A percentile compares a stretch with the other conserved stretches of the same genome.
Evolutionary conservation across 2,113 vertebrate species (phyloP).

Genomic region (Platycercus adscitus): DNA sequence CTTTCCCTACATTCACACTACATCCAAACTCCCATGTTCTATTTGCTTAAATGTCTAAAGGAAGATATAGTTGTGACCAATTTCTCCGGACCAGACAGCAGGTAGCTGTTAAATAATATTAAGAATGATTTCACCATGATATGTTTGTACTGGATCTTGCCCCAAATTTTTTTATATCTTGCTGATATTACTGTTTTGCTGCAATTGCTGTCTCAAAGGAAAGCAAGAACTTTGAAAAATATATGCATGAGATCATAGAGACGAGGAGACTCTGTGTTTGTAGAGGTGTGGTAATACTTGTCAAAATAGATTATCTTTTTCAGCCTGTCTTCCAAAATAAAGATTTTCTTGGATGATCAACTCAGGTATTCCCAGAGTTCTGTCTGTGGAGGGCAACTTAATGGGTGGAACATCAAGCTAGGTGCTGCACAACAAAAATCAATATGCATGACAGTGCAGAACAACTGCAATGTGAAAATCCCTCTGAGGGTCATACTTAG

Average conservation of each 20-base stretch:
- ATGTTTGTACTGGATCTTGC: constrained; percentile 5
- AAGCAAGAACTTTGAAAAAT: constrained; percentile 36
- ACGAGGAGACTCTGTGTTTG: not conserved
- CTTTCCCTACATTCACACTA: not conserved
- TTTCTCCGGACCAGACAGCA: not conserved
- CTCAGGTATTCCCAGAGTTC: not conserved
- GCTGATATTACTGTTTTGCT: not conserved
- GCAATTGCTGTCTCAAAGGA: constrained; percentile 8
- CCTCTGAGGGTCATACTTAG: not conserved
- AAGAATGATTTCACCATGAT: constrained; percentile 23
- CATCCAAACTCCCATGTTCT: not conserved
- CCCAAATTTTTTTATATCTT: not conserved
- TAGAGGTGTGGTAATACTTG: constrained; percentile 29
- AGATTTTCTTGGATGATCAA: not conserved
- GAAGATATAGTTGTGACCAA: not conserved
- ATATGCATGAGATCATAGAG: constrained; percentile 26
- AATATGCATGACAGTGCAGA: not conserved
- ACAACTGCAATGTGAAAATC: not conserved
- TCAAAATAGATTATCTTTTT: constrained; percentile 19
- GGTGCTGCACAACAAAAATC: not conserved
- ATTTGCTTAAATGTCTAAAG: not conserved
- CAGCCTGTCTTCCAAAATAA: constrained; percentile 41
- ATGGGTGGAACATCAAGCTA: not conserved
- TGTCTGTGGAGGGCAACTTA: not conserved
- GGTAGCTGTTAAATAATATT: constrained; percentile 31